A percentile compares a stretch with the other conserved stretches of the same genome.
These are phyloP conservation scores for Bombus terrestris DNA, from an alignment of 1,140 invertebrate genomes.

Conservation along the genomic window DNA sequence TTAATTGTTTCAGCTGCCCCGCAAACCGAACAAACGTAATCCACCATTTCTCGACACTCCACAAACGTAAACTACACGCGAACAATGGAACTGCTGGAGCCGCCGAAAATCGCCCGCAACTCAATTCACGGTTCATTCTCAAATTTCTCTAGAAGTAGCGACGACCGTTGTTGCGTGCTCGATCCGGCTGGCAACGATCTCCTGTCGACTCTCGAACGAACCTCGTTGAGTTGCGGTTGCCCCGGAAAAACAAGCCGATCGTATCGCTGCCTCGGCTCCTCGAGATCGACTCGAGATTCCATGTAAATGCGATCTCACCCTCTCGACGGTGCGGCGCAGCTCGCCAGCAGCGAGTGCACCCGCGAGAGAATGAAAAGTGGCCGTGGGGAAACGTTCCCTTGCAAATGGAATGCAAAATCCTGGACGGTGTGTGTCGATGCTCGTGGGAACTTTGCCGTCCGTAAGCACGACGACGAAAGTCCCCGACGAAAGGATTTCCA, in stretches of 20 bases:
- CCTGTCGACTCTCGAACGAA: not conserved
- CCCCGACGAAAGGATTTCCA: conserved; percentile 70
- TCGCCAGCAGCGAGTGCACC: conserved; percentile 54
- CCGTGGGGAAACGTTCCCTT: conserved; percentile 48
- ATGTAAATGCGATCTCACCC: conserved; percentile 66
- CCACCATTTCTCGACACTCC: not conserved
- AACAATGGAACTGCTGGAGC: not conserved
- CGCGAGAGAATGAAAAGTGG: conserved; percentile 55
- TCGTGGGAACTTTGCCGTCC: conserved; percentile 52
- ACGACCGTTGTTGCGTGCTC: not conserved
- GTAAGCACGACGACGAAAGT: conserved; percentile 61
- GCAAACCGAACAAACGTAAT: not conserved
- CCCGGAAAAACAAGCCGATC: conserved; percentile 57
- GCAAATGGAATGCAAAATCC: conserved; percentile 70
- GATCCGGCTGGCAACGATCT: not conserved
- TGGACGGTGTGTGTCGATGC: conserved; percentile 50
- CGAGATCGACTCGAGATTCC: conserved; percentile 54
- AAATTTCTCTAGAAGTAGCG: not conserved
- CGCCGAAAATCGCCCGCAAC: not conserved
- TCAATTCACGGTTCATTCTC: not conserved
- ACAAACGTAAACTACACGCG: not conserved
- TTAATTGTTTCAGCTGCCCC: not conserved
- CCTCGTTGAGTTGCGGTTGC: not conserved
- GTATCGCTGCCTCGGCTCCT: conserved; percentile 35
- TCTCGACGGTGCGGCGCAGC: not conserved